phyloP scores from a whole-genome alignment of 2,888 invertebrate species.

The Tortrix viridana region DNA sequence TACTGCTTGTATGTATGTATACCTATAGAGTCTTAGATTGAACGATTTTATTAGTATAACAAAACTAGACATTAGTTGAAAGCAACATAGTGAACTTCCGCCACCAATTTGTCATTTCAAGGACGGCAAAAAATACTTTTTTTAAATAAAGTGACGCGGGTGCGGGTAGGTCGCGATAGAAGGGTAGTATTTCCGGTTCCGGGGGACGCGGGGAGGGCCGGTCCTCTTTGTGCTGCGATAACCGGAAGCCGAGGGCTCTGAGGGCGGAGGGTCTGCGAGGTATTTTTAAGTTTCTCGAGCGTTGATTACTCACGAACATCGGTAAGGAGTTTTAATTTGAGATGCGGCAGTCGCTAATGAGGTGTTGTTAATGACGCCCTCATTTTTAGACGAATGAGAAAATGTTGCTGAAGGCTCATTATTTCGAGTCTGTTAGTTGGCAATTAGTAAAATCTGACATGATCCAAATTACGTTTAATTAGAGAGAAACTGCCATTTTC shows the following conservation, averaged over 20 bases:
- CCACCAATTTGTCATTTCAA: conserved; percentile 59
- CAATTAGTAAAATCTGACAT: not conserved
- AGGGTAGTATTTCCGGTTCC: conserved; percentile 83
- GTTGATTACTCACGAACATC: conserved; percentile 64
- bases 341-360: conserved; percentile 37
- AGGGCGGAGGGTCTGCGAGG: conserved; percentile 79
- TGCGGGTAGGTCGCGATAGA: conserved; percentile 74
- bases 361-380: conserved; percentile 12
- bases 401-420: not conserved
- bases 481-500: too few species aligned
- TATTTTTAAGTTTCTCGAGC: conserved; percentile 77
- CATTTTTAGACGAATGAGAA: not conserved
- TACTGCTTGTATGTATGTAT: too few species aligned
- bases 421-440: not conserved
- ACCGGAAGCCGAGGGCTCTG: conserved; percentile 81
- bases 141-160: conserved; percentile 69
- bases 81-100: conserved; percentile 33
- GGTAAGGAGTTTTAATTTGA: conserved; percentile 50
- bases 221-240: conserved; percentile 81
- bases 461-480: too few species aligned
- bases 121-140: conserved; percentile 65
- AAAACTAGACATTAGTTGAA: conserved; percentile 37
- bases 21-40: too few species aligned
- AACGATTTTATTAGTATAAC: not conserved
- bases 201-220: conserved; percentile 57